phyloP scores from a whole-genome alignment of 2,797 vertebrate species.

The Chiroxiphia lanceolata region DNA sequence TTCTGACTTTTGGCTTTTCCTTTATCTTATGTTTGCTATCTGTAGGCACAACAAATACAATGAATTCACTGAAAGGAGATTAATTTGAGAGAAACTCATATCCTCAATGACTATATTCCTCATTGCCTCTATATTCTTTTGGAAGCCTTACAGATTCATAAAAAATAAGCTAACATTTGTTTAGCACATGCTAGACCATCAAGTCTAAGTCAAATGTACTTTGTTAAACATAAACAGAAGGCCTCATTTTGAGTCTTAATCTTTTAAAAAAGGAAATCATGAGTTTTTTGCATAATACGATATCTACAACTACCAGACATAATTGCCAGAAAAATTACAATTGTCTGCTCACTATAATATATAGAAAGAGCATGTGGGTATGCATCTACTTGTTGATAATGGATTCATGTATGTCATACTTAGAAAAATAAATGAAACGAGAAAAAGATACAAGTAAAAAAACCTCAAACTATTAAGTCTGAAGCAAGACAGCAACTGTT shows the following conservation, averaged over 20 bases:
- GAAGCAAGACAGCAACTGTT: background rate
- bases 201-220: background rate
- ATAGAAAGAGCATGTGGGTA: background rate
- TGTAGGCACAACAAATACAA: background rate
- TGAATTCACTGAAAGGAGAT: background rate
- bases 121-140: background rate
- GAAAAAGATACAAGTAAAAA: background rate
- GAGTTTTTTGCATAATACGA: background rate
- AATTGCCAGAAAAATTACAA: background rate
- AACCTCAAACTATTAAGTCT: background rate
- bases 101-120: background rate
- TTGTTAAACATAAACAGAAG: background rate
- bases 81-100: background rate
- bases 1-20: background rate
- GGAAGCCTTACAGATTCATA: background rate
- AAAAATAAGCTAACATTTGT: background rate
- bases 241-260: background rate
- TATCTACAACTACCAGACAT: background rate
- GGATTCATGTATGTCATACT: background rate
- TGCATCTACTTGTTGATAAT: background rate
- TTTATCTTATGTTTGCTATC: background rate
- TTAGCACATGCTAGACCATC: background rate
- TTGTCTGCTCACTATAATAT: background rate
- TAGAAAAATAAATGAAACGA: background rate
- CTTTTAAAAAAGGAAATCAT: background rate